Evolutionary conservation across 2,797 vertebrate genomes (phyloP), one percentile per base, ranked within the genome.

Genomic region (Oryzias dopingdopingensis): DNA sequence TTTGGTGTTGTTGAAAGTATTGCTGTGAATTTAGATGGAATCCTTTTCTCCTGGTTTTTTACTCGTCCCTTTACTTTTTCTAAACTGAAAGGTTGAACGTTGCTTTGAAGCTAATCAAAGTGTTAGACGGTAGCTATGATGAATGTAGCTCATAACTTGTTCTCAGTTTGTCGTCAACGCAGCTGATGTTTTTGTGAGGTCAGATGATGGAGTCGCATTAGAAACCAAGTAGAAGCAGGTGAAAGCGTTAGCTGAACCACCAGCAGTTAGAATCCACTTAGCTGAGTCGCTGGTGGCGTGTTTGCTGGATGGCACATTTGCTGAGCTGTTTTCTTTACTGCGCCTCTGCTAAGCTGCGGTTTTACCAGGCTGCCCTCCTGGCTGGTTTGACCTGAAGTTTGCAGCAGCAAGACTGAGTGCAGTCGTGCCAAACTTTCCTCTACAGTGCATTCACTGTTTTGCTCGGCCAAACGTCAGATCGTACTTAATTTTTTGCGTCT

Each of bases 1-100:
- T 80, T 62, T 76, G 84, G 80, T 80, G 63, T 85, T 64, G 55
- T 86, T 83, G 86, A 87, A 80, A 84, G 83, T 86, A 80, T 88
- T 90, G 90, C 91, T 91, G 91, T 92, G 90, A 91, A 90, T 81
- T 70, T 89, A 76, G 85, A 74, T 86, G 84, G 82, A 86, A 82
- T 77, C 65, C 75, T 81, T 86, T 70, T 76, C 69, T 74, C 76
- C 83, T 74, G 60, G 81, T 86, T 87, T 85, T 73, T 76, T 73
- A 84, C 66, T 79, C 47, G 60, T 85, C 81, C 80, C 72, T 83
- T 90, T 83, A 81, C 75, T 82, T 87, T 80, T 72, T 40, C 24
- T 62, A 74, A 72, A 74, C 40, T 43, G 43, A 42, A 26, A 14
- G 10, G 20, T 71, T 80, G 83, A 73, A 87, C 46, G 67, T 77